phyloP scores from a whole-genome alignment of 2,888 invertebrate genomes.

The Anticlea derivata region DNA sequence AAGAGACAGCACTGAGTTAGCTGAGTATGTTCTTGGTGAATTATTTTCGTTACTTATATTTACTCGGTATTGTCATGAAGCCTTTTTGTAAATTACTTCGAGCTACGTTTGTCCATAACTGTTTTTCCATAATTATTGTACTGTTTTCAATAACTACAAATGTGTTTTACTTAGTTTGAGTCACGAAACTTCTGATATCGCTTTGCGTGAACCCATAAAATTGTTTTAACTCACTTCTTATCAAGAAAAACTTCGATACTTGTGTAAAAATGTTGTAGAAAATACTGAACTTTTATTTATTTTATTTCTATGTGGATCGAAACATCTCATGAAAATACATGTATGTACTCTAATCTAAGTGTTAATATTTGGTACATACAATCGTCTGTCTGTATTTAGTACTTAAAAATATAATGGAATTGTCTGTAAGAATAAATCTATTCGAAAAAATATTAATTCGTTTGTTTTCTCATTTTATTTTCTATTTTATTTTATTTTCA shows the following conservation, averaged over 20 bases:
- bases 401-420: constrained; percentile 80
- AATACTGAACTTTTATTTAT: neutral
- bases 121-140: neutral
- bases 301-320: constrained; percentile 2
- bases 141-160: constrained; percentile 1
- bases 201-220: neutral
- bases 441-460: constrained; percentile 54
- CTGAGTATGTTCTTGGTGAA: no score
- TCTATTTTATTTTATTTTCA: no score
- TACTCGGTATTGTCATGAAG: no score
- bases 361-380: constrained; percentile 77
- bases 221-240: no score
- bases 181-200: constrained; percentile 1
- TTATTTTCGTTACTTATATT: no score
- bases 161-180: constrained; percentile 5
- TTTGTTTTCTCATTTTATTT: constrained; percentile 21
- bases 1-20: no score
- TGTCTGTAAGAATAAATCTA: constrained; percentile 82
- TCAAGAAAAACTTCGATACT: no score
- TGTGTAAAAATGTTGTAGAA: neutral
- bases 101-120: no score
- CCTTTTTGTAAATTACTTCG: neutral
- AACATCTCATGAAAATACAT: constrained; percentile 2
- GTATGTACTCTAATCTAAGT: constrained; percentile 68
- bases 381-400: constrained; percentile 73